Evolutionary conservation across 1,140 invertebrate genomes (phyloP).

Genomic region (Drosophila ficusphila): DNA sequence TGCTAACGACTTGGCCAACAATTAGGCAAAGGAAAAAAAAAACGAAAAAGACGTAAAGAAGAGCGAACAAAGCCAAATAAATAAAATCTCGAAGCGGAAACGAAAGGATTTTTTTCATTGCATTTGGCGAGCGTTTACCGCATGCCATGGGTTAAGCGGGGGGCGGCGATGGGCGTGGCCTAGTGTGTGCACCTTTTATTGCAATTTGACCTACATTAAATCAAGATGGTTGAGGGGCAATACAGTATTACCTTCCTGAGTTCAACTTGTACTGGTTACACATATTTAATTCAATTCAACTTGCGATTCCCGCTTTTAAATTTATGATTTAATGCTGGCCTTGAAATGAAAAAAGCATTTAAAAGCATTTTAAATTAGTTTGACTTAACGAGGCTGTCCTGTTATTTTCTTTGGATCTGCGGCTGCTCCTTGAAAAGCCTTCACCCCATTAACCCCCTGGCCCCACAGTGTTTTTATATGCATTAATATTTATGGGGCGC

Average conservation of each 20-base stretch:
- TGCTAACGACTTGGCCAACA: slow-evolving; percentile 42
- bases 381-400: slow-evolving; percentile 5
- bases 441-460: slow-evolving; percentile 3
- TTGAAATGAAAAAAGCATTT: too few species aligned
- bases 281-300: neutral
- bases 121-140: slow-evolving; percentile 32
- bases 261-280: neutral
- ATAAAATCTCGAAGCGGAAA: slow-evolving; percentile 42
- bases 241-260: neutral
- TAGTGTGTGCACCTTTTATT: slow-evolving; percentile 54
- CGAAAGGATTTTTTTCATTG: slow-evolving; percentile 51
- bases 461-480: slow-evolving; percentile 27
- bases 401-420: slow-evolving; percentile 7
- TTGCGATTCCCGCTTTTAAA: too few species aligned
- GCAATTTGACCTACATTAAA: slow-evolving; percentile 55
- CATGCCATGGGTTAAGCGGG: slow-evolving; percentile 38
- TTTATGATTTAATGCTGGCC: too few species aligned
- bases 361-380: neutral
- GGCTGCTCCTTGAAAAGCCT: slow-evolving; percentile 8
- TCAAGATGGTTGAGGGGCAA: neutral
- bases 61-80: slow-evolving; percentile 7
- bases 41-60: neutral
- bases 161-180: slow-evolving; percentile 17
- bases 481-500: slow-evolving; percentile 61
- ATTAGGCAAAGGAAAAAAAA: slow-evolving; percentile 21